Evolutionary conservation across 2,888 invertebrate genomes (phyloP), one percentile per base, ranked within the genome.

Genomic region (Xestoiulus laeticollis): DNA sequence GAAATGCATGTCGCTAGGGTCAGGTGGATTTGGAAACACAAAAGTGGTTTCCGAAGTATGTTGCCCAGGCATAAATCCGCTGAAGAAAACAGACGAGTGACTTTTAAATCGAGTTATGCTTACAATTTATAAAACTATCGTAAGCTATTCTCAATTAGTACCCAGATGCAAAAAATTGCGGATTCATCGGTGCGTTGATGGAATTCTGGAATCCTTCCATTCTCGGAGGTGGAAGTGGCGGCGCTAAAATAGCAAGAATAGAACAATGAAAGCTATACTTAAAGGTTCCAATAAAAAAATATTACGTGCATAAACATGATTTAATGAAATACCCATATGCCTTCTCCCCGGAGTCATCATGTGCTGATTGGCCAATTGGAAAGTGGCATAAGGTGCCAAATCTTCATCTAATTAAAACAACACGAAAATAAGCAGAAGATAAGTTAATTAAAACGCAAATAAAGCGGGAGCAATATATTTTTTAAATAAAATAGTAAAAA

Each of bases 371-470:
- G 84, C 44, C n/a, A 87, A 32, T 87, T 87, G 85, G 32, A 85
- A 85, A 32, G 87, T 87, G 4, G 87, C 87, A 87, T 87, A 87
- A 19, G 87, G 87, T 53, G 87, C 68, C 33, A 68, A 43, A 2
- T 87, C 87, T 19, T 87, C 59, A 19, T 85, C 87, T 87, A 30
- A 53, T 16, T n/a, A 43, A 59, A 4, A 59, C 6, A 59, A 59
- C 59, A 22, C 22, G 22, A 22, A 22, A 53, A 19, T 53, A n/a
- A 53, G 16, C 2, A 68, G 59, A 53, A 16, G 59, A 59, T 44
- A n/a, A 4, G 2, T 26, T 16, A 26, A 30, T 59, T 48, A 26
- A 12, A 43, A 32, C 14, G 12, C 48, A 48, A 12, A 48, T 48
- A 12, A 59, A n/a, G n/a, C n/a, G n/a, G n/a, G n/a, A n/a, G n/a